phyloP scores from a whole-genome alignment of 2,797 vertebrate genomes.

The Neosalanx taihuensis region DNA sequence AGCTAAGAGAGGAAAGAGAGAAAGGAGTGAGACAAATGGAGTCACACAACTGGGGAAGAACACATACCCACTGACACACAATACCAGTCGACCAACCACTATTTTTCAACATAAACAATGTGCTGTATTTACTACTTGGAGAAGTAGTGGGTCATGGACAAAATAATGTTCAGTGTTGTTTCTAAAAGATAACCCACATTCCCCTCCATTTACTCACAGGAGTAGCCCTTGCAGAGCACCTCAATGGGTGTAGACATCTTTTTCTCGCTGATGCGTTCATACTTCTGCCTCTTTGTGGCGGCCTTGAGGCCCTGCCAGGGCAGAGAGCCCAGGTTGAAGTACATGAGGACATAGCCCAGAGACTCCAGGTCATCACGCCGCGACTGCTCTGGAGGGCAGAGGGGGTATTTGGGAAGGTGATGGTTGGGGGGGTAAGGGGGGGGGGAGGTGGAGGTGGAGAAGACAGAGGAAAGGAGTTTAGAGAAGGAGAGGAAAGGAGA shows the following conservation, averaged over 20 bases:
- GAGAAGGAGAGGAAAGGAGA: neutral
- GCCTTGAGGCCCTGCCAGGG: slow-evolving; percentile 98
- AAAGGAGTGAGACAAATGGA: slow-evolving; percentile 16
- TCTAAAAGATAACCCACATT: neutral
- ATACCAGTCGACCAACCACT: too few species aligned
- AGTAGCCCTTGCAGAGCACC: slow-evolving; percentile 94
- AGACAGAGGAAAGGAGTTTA: neutral
- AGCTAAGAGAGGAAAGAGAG: slow-evolving; percentile 64
- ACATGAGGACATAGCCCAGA: slow-evolving; percentile 95
- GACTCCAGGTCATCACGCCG: slow-evolving; percentile 88
- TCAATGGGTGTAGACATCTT: slow-evolving; percentile 98
- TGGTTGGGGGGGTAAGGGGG: neutral
- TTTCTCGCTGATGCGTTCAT: slow-evolving; percentile 96
- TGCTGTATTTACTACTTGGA: too few species aligned
- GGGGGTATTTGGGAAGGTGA: neutral
- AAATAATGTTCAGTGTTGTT: too few species aligned
- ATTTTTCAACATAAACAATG: neutral
- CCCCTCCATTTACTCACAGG: slow-evolving; percentile 77
- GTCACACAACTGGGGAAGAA: neutral
- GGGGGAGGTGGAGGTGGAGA: neutral
- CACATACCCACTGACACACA: neutral
- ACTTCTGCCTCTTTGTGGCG: slow-evolving; percentile 96
- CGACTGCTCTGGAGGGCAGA: neutral
- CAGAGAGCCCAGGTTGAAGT: slow-evolving; percentile 96
- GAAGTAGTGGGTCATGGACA: too few species aligned